Base-by-base conservation (phyloP, 2,113 vertebrate species). In the Tamias sibiricus region DNA sequence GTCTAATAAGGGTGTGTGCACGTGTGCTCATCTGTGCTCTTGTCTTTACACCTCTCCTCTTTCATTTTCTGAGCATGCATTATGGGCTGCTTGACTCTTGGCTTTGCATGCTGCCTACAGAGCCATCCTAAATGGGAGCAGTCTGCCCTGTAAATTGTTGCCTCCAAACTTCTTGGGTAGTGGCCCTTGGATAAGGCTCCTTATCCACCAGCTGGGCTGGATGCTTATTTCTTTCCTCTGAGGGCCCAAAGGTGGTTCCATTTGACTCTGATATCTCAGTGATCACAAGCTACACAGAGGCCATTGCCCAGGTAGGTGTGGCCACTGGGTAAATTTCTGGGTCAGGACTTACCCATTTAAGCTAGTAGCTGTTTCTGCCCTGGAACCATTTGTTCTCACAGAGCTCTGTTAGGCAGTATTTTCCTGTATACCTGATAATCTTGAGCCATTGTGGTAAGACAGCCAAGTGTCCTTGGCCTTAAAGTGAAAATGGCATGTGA, bases 71-170 rank as follows among this genome's bases (percentile, higher is more conserved):
- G 74, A 94, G 98, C 98, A 97, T 97, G 98, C 14, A 2, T 22
- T 85, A 17, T 40, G 35, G 89, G 82, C 97, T 97, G 97, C 96
- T 92, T 77, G 1, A 32, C 87, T 74, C 3, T 1, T 76, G 97
- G 97, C 98, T 98, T 97, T 97, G 98, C 98, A 98, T 98, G 98
- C 24, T 59, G 95, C 93, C 72, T 9, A 82, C 92, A 92, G 88
- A 74, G 74, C 28, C 47, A 79, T 74, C 69, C 76, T 82, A 37
- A n/a, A 11, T 32, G 94, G 12, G 84, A 90, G 54, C 86, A 49
- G 64, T 94, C 72, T 92, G 0, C 37, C 47, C 49, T 79, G 35
- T 54, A 7, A 49, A 42, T 77, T 92, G 59, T 66, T 86, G 80
- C 89, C 90, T 93, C 17, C 4, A 17, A 76, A 64, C 83, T 81